phyloP scores from a whole-genome alignment of 2,888 invertebrate genomes.

The Congeria kusceri region DNA sequence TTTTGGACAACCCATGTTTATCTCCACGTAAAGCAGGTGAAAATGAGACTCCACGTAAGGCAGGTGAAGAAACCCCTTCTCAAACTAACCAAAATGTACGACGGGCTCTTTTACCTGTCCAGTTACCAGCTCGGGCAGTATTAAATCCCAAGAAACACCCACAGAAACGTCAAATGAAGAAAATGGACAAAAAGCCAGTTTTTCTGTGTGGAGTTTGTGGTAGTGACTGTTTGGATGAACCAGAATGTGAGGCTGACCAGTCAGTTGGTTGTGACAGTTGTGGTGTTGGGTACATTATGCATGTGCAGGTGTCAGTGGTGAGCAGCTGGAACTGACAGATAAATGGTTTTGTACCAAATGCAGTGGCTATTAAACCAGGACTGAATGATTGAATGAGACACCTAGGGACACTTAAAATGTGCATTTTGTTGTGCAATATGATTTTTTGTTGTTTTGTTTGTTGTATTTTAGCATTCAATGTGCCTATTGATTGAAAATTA shows the following conservation, averaged over 20 bases:
- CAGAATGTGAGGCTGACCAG: slow-evolving; percentile 15
- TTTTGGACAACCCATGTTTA: slow-evolving; percentile 23
- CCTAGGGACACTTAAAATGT: no score
- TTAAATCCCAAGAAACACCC: not conserved
- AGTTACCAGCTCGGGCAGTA: no score
- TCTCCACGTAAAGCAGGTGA: not conserved
- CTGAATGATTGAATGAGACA: no score
- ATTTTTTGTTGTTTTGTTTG: no score
- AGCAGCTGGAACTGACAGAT: not conserved
- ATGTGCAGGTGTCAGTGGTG: slow-evolving; percentile 23
- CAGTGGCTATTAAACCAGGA: no score
- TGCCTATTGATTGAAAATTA: no score
- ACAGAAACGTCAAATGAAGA: not conserved
- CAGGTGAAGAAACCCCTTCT: not conserved
- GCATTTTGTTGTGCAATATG: no score
- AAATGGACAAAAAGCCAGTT: slow-evolving; percentile 1
- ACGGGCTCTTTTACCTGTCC: no score
- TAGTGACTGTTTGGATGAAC: slow-evolving; percentile 16
- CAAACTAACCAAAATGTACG: no score
- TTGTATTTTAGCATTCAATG: no score
- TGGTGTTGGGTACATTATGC: slow-evolving; percentile 30
- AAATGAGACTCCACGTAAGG: not conserved
- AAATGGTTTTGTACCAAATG: slow-evolving; percentile 3
- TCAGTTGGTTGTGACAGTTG: slow-evolving; percentile 35
- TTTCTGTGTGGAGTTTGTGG: slow-evolving; percentile 17